Conservation (phyloP, 2,888 invertebrate genomes). For the Cremastinae sp. region DNA sequence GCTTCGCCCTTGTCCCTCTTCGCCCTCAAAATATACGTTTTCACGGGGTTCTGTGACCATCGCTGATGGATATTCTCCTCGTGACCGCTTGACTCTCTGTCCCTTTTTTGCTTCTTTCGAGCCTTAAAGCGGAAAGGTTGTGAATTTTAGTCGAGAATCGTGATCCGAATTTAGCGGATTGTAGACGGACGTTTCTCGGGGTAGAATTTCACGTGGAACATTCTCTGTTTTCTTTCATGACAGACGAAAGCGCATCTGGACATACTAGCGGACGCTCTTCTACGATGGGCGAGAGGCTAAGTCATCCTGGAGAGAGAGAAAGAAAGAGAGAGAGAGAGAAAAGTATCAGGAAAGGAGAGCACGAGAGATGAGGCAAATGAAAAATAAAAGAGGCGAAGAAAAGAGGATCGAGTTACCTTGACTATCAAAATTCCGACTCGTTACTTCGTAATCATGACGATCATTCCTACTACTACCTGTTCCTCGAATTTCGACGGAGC, state of each 20-base stretch:
- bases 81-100: no score
- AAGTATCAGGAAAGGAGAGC: slow-evolving; percentile 28
- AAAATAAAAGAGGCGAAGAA: neutral
- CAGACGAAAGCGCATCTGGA: slow-evolving; percentile 98
- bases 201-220: neutral
- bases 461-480: slow-evolving; percentile 20
- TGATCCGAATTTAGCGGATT: neutral
- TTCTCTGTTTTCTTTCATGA: slow-evolving; percentile 77
- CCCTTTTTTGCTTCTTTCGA: no score
- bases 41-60: no score
- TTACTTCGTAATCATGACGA: slow-evolving; percentile 47
- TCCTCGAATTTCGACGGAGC: slow-evolving; percentile 17
- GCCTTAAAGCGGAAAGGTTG: no score
- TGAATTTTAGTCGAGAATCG: no score
- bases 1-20: no score
- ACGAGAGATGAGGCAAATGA: slow-evolving; percentile 19
- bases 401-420: slow-evolving; percentile 12
- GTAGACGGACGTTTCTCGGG: neutral
- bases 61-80: no score
- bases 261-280: slow-evolving; percentile 95
- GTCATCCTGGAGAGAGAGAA: neutral
- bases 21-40: no score
- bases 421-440: slow-evolving; percentile 48
- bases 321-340: neutral
- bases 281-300: slow-evolving; percentile 97